Evolutionary conservation across 2,113 vertebrate species (phyloP), one percentile per base, ranked within the genome.

Genomic region (Otocyon megalotis): DNA sequence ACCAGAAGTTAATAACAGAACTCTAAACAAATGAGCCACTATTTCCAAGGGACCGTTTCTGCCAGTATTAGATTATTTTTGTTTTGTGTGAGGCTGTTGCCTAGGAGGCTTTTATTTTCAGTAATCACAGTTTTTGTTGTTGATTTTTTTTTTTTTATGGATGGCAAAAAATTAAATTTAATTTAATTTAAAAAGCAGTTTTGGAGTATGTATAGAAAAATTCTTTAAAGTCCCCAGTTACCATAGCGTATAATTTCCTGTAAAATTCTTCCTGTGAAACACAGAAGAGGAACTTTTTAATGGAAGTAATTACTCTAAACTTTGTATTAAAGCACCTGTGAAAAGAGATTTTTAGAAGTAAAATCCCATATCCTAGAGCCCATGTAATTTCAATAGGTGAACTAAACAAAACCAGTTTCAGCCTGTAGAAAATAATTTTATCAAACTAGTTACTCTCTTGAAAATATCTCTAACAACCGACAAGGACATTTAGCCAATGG

Each of bases 11-110:
- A 97, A 93, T 90, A 92, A 74, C 97, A 72, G 97, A 97, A 98
- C 54, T 79, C 96, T 77, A 97, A 96, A 98, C 74, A 94, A 98
- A 98, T 72, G 94, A 98, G 92, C 93, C 97, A 87, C 96, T 97
- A 96, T 96, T 98, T 97, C 97, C 98, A 97, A 85, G 94, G 93
- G 96, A 82, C 95, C 53, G 9, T 96, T 98, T 95, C 85, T 95
- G 96, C 93, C 43, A 91, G 90, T 97, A 85, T 98, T 94, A 94
- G 97, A 96, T 95, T 85, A 95, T 90, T 91, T 88, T 96, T 93
- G 84, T 93, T 35, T 89, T 93, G 76, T 81, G 53, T 37, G 95
- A 92, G 35, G 65, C 50, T 58, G 82, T 86, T 97, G 92, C 95
- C 86, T 96, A 65, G 90, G 96, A 97, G 56, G 79, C 48, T 93